phyloP scores from a whole-genome alignment of 2,888 invertebrate species.

The Watsonalla binaria region DNA sequence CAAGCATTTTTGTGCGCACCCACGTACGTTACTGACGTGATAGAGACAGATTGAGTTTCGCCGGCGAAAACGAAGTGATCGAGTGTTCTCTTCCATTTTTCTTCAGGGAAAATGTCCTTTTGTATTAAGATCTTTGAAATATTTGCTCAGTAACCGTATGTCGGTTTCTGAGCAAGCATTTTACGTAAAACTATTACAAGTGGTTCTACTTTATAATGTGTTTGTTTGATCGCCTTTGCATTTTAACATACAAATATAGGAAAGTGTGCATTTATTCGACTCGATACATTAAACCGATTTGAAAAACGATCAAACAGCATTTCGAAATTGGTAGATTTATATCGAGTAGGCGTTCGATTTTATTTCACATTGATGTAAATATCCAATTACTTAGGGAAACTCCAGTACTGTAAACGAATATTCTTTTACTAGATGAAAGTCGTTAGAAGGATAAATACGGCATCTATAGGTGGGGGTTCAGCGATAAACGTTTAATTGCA shows the following conservation, averaged over 20 bases:
- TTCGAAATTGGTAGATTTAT: conserved; percentile 42
- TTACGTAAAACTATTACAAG: too few relatives aligned
- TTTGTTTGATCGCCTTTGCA: too few relatives aligned
- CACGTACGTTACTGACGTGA: conserved; percentile 21
- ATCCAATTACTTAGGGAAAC: conserved; percentile 64
- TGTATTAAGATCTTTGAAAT: conserved; percentile 8
- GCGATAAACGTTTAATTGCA: background rate
- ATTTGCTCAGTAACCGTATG: background rate
- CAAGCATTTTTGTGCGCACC: conserved; percentile 4
- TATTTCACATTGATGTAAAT: conserved; percentile 52
- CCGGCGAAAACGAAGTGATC: conserved; percentile 28
- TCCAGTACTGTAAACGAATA: conserved; percentile 21
- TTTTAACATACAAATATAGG: too few relatives aligned
- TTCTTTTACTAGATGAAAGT: conserved; percentile 33
- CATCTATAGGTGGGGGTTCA: conserved; percentile 8
- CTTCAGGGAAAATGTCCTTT: conserved; percentile 13
- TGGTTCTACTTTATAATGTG: too few relatives aligned
- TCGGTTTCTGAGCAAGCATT: too few relatives aligned
- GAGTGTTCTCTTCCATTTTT: conserved; percentile 18
- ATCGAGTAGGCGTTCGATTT: conserved; percentile 43
- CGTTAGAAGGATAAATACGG: conserved; percentile 33
- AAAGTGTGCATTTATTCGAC: background rate
- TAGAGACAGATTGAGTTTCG: conserved; percentile 30
- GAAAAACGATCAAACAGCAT: conserved; percentile 20
- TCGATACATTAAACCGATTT: background rate